phyloP scores from a whole-genome alignment of 1,140 invertebrate genomes.

The Rhizoglyphus robini region DNA sequence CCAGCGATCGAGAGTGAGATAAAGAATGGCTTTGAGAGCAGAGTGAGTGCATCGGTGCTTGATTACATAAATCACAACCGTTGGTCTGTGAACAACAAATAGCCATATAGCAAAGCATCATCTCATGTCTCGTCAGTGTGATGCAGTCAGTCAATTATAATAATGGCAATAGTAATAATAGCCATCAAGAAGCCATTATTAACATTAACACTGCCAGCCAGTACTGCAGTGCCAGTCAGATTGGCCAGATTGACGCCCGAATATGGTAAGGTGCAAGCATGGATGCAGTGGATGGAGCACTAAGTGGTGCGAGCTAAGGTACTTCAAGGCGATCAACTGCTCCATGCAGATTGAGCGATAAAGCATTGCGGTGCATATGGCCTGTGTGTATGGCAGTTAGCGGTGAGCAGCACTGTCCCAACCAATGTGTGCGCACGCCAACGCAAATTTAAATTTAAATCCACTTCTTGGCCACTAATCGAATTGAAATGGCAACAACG shows the following conservation, averaged over 20 bases:
- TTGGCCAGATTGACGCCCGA: conserved; percentile 10
- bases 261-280: conserved; percentile 11
- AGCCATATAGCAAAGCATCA: background rate
- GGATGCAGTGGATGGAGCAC: background rate
- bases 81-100: background rate
- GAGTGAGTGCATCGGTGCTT: background rate
- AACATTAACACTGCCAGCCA: conserved; percentile 4
- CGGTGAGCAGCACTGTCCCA: too few species aligned
- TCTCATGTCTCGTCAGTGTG: background rate
- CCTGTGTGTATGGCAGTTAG: too few species aligned
- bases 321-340: background rate
- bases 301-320: background rate
- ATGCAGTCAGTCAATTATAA: background rate
- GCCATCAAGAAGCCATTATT: conserved; percentile 15
- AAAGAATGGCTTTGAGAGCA: too few species aligned
- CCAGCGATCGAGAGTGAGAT: too few species aligned
- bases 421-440: too few species aligned
- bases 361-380: background rate
- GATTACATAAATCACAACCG: conserved; percentile 6
- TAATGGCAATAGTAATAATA: conserved; percentile 2
- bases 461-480: too few species aligned
- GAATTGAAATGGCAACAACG: too few species aligned
- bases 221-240: background rate
- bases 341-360: background rate
- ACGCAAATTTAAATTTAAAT: too few species aligned